Percentiles rank a stretch among this genome's conserved stretches.
These are phyloP conservation scores for Tenualosa thibaudeaui DNA, from an alignment of 2,797 vertebrate genomes.

Conservation along the genomic window DNA sequence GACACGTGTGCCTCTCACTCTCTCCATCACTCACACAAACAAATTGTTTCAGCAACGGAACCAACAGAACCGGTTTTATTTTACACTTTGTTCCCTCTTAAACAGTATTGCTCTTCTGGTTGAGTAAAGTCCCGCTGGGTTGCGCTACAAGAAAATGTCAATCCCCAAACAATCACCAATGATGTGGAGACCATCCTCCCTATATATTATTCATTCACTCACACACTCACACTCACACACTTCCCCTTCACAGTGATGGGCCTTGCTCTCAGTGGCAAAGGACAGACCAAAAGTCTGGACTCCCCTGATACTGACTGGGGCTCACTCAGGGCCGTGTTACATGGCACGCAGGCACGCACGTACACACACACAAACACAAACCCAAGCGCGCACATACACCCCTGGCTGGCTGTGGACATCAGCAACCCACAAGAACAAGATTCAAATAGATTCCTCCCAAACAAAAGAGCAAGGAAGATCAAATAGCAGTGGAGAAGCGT, in stretches of 20 bases:
- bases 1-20: constrained; percentile 31
- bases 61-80: not conserved
- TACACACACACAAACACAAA: not conserved
- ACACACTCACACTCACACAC: constrained; percentile 22
- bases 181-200: not conserved
- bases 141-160: constrained; percentile 38
- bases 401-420: not conserved
- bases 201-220: constrained; percentile 38
- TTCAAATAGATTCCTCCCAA: not conserved
- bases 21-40: constrained; percentile 29
- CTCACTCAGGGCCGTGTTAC: not conserved
- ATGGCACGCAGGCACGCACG: not conserved
- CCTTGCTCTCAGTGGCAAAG: constrained; percentile 44
- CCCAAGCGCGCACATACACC: not conserved
- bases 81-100: constrained; percentile 11
- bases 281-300: constrained; percentile 26
- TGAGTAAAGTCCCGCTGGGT: constrained; percentile 38
- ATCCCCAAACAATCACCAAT: constrained; percentile 2
- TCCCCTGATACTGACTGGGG: constrained; percentile 12
- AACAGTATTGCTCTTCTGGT: constrained; percentile 48
- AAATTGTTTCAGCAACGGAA: not conserved
- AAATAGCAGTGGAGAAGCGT: not conserved
- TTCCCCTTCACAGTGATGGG: constrained; percentile 74
- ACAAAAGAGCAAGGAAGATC: not conserved
- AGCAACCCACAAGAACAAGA: constrained; percentile 7